Evolutionary conservation across 2,888 invertebrate genomes (phyloP).

Genomic region (Dynastes grantii): DNA sequence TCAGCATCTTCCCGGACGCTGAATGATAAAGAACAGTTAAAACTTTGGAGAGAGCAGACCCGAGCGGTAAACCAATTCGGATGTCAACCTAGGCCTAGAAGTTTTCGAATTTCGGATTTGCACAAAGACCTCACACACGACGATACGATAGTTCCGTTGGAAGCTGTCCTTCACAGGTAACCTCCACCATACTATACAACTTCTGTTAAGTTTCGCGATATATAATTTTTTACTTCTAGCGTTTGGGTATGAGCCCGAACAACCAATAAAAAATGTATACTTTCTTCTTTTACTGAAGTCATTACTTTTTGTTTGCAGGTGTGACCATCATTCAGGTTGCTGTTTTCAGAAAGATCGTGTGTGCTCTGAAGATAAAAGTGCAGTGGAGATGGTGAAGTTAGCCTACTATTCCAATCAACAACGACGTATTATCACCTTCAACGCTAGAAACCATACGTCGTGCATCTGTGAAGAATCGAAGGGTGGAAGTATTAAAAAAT

Average conservation of each 20-base stretch:
- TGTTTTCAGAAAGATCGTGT: constrained; percentile 61
- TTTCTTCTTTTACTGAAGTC: constrained; percentile 61
- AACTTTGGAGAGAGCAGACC: constrained; percentile 1
- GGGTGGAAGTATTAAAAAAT: constrained; percentile 8
- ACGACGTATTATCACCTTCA: constrained; percentile 57
- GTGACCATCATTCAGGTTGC: constrained; percentile 64
- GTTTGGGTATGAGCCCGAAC: no score
- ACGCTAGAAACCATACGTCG: constrained; percentile 15
- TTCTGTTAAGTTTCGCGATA: not conserved
- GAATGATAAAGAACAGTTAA: no score
- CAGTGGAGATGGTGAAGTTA: constrained; percentile 64
- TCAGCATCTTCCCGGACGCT: not conserved
- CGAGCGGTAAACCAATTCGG: not conserved
- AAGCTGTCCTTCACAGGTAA: constrained; percentile 21
- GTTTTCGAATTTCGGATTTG: not conserved
- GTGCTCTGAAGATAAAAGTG: constrained; percentile 60
- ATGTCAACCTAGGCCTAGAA: constrained; percentile 33
- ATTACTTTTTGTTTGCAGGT: constrained; percentile 65
- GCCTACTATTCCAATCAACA: constrained; percentile 58
- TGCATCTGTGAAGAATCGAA: not conserved
- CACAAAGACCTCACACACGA: not conserved
- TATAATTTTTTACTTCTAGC: constrained; percentile 38
- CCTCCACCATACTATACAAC: not conserved
- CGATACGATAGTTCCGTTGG: not conserved
- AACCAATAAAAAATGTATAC: no score